Evolutionary conservation across 2,113 vertebrate genomes (phyloP), one percentile per base, ranked within the genome.

Genomic region (Athene noctua): DNA sequence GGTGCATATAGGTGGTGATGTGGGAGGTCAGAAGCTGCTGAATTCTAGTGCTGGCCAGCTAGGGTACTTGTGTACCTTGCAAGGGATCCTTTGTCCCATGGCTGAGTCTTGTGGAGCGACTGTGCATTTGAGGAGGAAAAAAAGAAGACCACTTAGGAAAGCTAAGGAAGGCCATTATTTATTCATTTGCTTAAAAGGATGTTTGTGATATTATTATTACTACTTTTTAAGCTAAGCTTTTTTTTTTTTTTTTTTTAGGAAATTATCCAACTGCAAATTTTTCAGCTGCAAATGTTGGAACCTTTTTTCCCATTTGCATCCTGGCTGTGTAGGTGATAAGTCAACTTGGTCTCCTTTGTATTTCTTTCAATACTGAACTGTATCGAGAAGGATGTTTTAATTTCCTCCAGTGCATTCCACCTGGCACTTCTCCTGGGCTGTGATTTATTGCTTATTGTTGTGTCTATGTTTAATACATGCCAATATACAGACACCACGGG

Each of bases 361-460:
- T 93, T 96, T 88, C 79, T 97, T 96, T 92, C 88, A 95, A 81
- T 86, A 80, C 78, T 49, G n/a, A 93, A 66, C 85, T 91, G 34
- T 93, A 96, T 96, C 61, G 27, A 88, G 87, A 96, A 94, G 92
- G 91, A 95, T 97, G 89, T 96, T 97, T 97, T 96, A 91, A 97
- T 97, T 97, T 97, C 96, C 94, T 93, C 57, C 65, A 38, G 79
- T 90, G 94, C 67, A 59, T 96, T 96, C 91, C 67, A 88, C 85
- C 87, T 97, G 97, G 92, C 92, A 93, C 86, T 94, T 96, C 90
- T 95, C 89, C 82, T 94, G 94, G 89, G n/a, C 90, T 86, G 82
- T 97, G 96, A 97, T 97, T 97, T 97, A 96, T 97, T 95, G 96
- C 92, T 96, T 96, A 73, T 93, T 97, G 91, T 95, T 93, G 82